Evolutionary conservation across 2,113 vertebrate species (phyloP).

Genomic region (Prunella fulvescens): DNA sequence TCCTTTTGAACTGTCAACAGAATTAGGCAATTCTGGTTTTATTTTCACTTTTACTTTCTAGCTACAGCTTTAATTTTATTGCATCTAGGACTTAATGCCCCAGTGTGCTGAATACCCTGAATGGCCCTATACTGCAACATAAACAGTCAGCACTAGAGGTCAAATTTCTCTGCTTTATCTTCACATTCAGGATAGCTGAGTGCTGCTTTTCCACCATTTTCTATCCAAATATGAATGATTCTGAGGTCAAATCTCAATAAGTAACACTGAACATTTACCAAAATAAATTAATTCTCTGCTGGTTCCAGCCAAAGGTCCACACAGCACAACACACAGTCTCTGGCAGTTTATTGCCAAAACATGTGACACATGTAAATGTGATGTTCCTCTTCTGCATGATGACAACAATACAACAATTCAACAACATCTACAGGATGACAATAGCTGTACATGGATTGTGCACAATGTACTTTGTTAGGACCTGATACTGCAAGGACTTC

Average conservation of each 20-base stretch:
- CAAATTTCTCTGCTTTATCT: background rate
- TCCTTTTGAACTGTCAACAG: background rate
- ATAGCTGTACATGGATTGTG: background rate
- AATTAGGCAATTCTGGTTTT: background rate
- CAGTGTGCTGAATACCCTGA: background rate
- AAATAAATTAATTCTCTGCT: background rate
- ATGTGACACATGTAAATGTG: fast-evolving
- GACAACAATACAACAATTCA: background rate
- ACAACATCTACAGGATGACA: background rate
- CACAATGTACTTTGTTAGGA: background rate
- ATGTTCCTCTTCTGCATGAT: background rate
- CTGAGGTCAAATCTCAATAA: slow-evolving; percentile 1
- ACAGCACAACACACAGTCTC: background rate
- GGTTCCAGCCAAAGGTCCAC: background rate
- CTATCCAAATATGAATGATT: background rate
- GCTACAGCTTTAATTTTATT: background rate
- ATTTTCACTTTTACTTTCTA: background rate
- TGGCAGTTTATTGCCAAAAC: background rate
- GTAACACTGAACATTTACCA: background rate
- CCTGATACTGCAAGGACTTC: background rate
- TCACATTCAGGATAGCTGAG: background rate
- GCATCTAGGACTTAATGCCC: background rate
- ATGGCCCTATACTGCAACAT: fast-evolving
- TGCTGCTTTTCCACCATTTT: background rate
- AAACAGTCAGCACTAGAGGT: background rate